Evolutionary conservation across 2,888 invertebrate genomes (phyloP).

Genomic region (Doris montereyensis): DNA sequence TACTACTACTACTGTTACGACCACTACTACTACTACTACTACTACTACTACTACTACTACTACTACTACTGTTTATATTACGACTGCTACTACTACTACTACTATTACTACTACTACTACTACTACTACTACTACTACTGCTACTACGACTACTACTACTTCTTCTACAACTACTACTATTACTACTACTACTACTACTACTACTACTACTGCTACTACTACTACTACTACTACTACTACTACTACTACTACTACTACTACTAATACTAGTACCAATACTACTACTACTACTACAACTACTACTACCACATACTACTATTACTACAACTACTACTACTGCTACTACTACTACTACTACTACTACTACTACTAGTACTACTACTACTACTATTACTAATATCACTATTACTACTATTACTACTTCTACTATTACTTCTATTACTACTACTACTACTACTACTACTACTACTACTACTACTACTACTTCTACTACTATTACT

Average conservation of each 20-base stretch:
- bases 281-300: constrained; percentile 14
- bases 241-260: constrained; percentile 20
- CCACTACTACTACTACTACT: constrained; percentile 20
- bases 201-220: constrained; percentile 20
- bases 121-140: constrained; percentile 3
- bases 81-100: constrained; percentile 15
- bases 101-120: not conserved
- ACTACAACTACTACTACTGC: constrained; percentile 16
- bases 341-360: constrained; percentile 20
- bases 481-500: constrained; percentile 14
- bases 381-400: not conserved
- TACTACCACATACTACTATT: constrained; percentile 16
- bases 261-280: constrained; percentile 4
- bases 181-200: constrained; percentile 20
- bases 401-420: constrained; percentile 11
- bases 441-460: constrained; percentile 20
- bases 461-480: constrained; percentile 20
- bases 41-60: constrained; percentile 15
- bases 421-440: constrained; percentile 8
- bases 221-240: constrained; percentile 20
- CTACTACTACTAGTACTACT: constrained; percentile 8
- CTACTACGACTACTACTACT: constrained; percentile 2
- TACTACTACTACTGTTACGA: constrained; percentile 1
- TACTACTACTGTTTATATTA: too few relatives aligned
- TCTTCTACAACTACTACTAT: constrained; percentile 6